Conservation (phyloP, 2,797 vertebrate genomes). For the Chelidonichthys spinosus region DNA sequence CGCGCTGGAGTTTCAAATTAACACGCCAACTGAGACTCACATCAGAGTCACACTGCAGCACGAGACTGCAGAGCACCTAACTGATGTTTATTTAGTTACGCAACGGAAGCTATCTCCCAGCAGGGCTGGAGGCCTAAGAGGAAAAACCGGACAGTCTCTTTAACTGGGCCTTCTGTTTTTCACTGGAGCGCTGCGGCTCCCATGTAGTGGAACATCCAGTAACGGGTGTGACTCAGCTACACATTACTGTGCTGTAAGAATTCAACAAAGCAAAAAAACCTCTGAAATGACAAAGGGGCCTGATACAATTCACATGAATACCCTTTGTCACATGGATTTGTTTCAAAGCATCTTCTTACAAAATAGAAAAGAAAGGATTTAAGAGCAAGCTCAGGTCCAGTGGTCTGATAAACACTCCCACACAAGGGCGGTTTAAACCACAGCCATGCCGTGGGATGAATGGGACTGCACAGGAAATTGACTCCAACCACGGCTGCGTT, state of each 20-base stretch:
- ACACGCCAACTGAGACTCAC: slow-evolving; percentile 10
- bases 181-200: not conserved
- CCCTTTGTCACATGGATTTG: slow-evolving; percentile 18
- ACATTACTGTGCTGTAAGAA: not conserved
- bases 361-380: slow-evolving; percentile 25
- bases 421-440: slow-evolving; percentile 66
- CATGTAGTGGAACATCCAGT: slow-evolving; percentile 19
- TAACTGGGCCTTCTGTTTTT: slow-evolving; percentile 26
- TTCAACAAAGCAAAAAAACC: not conserved
- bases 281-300: not conserved
- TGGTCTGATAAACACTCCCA: slow-evolving; percentile 52
- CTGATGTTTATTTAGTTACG: slow-evolving; percentile 76
- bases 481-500: slow-evolving; percentile 56
- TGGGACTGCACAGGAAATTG: slow-evolving; percentile 63
- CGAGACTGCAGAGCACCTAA: slow-evolving; percentile 65
- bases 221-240: slow-evolving; percentile 31
- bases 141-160: slow-evolving; percentile 6
- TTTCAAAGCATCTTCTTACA: slow-evolving; percentile 23
- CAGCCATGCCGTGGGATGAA: slow-evolving; percentile 71
- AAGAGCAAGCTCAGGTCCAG: slow-evolving; percentile 1
- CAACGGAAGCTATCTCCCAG: slow-evolving; percentile 60
- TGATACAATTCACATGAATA: not conserved
- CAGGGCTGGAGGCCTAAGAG: slow-evolving; percentile 23
- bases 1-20: slow-evolving; percentile 33
- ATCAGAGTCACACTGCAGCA: slow-evolving; percentile 71